These are phyloP conservation scores for Smithornis capensis DNA, from an alignment of 2,113 vertebrate genomes.

Conservation along the genomic window DNA sequence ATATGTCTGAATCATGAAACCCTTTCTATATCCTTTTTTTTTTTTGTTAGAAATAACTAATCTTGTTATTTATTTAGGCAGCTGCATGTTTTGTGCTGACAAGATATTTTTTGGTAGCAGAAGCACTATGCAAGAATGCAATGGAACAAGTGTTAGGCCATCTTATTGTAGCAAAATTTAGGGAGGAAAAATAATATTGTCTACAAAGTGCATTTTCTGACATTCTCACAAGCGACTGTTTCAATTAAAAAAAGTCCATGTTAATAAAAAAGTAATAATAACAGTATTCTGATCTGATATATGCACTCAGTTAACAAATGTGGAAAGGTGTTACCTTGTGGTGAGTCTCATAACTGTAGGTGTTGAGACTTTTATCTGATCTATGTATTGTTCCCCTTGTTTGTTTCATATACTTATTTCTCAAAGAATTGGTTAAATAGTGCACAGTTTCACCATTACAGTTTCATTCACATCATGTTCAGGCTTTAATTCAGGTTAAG, in stretches of 20 bases:
- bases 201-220: background rate
- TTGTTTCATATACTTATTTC: background rate
- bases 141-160: background rate
- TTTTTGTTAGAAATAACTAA: background rate
- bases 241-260: background rate
- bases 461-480: background rate
- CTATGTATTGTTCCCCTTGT: background rate
- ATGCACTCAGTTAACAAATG: background rate
- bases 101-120: background rate
- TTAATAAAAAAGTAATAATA: background rate
- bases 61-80: background rate
- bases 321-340: background rate
- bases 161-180: background rate
- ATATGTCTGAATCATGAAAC: background rate
- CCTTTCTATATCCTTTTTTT: background rate
- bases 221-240: background rate
- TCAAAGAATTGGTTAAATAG: background rate
- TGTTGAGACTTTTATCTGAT: background rate
- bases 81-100: background rate
- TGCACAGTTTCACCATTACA: background rate
- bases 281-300: background rate
- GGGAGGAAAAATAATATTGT: background rate
- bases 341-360: background rate
- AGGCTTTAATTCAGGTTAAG: background rate
- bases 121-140: background rate